phyloP scores from a whole-genome alignment of 2,888 invertebrate species.

The Ophion ventricosus region DNA sequence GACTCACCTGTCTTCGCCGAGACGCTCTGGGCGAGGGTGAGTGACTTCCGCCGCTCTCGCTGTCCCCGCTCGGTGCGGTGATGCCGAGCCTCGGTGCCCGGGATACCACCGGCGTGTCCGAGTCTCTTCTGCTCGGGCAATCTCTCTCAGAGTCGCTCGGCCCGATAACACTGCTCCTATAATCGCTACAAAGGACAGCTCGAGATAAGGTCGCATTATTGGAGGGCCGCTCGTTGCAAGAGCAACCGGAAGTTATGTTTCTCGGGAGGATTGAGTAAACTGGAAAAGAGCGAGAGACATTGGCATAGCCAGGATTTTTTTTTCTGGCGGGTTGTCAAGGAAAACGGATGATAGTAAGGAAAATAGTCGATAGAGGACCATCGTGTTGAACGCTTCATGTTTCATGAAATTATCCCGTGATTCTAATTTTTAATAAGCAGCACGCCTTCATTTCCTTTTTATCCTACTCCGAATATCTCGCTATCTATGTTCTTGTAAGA shows the following conservation, averaged over 20 bases:
- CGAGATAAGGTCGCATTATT: conserved; percentile 72
- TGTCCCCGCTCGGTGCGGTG: conserved; percentile 89
- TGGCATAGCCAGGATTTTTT: no score
- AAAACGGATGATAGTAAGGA: no score
- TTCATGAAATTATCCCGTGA: no score
- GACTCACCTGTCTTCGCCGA: conserved; percentile 89
- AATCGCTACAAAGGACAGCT: conserved; percentile 89
- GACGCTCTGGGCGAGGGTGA: conserved; percentile 93
- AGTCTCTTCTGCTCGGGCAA: conserved; percentile 90
- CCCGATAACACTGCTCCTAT: conserved; percentile 95
- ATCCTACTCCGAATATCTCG: no score
- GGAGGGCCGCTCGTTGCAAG: neutral
- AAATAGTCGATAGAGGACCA: no score
- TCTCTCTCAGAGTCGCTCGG: conserved; percentile 96
- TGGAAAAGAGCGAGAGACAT: no score
- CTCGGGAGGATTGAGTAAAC: no score
- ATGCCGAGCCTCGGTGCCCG: conserved; percentile 86
- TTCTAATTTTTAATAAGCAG: no score
- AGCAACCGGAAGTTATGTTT: neutral
- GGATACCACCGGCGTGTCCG: conserved; percentile 84
- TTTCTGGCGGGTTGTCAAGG: no score
- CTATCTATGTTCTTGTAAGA: no score
- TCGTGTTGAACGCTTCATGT: no score
- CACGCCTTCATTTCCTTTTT: no score
- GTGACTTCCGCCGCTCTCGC: conserved; percentile 94